A percentile compares a stretch with the other conserved stretches of the same genome.
phyloP scores from a whole-genome alignment of 2,797 vertebrate genomes.

The Phalloptychus januarius region DNA sequence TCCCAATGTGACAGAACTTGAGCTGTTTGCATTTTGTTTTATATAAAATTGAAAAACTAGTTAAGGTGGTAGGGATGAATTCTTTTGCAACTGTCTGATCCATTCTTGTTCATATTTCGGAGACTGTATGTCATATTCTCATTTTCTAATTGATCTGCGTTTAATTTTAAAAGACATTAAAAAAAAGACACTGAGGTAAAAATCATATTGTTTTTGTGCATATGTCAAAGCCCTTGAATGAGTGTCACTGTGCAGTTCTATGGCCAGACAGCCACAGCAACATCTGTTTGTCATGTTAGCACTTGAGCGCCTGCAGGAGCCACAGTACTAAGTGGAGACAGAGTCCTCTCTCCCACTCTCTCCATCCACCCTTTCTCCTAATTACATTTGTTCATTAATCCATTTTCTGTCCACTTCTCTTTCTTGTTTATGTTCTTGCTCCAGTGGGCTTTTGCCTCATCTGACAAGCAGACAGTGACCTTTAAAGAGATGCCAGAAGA shows the following conservation, averaged over 20 bases:
- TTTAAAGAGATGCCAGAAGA: constrained; percentile 82
- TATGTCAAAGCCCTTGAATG: constrained; percentile 28
- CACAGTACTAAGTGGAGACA: constrained; percentile 77
- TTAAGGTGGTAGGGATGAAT: too few relatives aligned
- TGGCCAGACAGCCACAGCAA: constrained; percentile 69
- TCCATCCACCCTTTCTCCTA: constrained; percentile 76
- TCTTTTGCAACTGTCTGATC: background rate
- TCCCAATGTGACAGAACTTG: background rate
- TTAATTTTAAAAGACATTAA: constrained; percentile 8
- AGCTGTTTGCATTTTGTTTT: background rate
- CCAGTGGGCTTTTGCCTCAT: constrained; percentile 72
- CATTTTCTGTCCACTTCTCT: constrained; percentile 81
- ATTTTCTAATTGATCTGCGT: background rate
- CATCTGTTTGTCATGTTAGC: constrained; percentile 84
- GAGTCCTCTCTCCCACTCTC: constrained; percentile 73
- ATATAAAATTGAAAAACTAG: background rate
- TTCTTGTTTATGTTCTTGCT: constrained; percentile 79
- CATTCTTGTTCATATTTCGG: background rate
- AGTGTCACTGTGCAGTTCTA: constrained; percentile 26
- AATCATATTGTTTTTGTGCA: constrained; percentile 12
- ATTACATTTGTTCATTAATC: constrained; percentile 85
- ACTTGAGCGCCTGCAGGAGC: constrained; percentile 79
- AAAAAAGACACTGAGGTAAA: background rate
- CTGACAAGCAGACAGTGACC: constrained; percentile 79
- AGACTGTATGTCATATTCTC: background rate